phyloP scores from a whole-genome alignment of 2,797 vertebrate species.

The Brachyrhaphis roseni region DNA sequence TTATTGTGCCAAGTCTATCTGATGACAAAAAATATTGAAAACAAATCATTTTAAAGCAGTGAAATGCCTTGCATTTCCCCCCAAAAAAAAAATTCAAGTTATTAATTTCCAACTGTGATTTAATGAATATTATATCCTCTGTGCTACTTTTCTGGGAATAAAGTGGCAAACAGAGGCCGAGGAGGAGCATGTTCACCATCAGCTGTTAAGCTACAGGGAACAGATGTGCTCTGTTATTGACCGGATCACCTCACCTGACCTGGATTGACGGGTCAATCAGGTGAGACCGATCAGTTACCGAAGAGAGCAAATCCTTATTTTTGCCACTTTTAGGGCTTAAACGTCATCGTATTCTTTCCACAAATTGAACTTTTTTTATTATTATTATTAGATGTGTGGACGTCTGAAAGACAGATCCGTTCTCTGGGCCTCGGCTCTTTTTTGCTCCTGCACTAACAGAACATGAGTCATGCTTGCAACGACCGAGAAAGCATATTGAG shows the following conservation, averaged over 20 bases:
- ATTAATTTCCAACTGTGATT: background rate
- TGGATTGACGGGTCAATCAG: constrained; percentile 3
- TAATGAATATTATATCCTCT: background rate
- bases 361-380: background rate
- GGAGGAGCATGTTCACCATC: background rate
- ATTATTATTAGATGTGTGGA: background rate
- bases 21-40: background rate
- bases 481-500: constrained; percentile 66
- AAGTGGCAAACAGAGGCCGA: background rate
- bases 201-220: constrained; percentile 5
- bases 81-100: background rate
- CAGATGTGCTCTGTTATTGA: constrained; percentile 2
- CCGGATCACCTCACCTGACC: background rate
- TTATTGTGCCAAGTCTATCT: no score
- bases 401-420: constrained; percentile 15
- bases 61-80: background rate
- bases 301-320: constrained; percentile 8
- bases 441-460: constrained; percentile 53
- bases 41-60: background rate
- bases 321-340: background rate
- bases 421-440: constrained; percentile 27
- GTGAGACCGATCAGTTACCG: background rate
- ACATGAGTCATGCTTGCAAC: constrained; percentile 64
- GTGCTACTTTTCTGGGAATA: background rate
- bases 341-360: background rate